A percentile compares a stretch with the other conserved stretches of the same genome.
These are phyloP conservation scores for Agonopterix alstromeriana DNA, from an alignment of 2,888 invertebrate species.

Conservation along the genomic window DNA sequence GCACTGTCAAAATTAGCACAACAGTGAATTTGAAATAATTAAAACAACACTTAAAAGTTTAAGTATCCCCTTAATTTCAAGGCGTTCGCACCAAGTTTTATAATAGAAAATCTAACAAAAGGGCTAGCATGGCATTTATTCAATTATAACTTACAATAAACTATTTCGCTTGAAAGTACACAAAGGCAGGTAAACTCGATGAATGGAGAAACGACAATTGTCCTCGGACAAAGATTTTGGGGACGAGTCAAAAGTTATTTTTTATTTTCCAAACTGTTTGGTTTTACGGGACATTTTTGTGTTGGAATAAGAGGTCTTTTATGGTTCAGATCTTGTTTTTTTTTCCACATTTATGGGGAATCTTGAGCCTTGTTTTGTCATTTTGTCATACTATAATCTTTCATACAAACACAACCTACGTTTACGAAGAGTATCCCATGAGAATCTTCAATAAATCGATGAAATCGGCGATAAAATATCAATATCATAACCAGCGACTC, in stretches of 20 bases:
- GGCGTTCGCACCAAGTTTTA: background rate
- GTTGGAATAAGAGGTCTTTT: slow-evolving; percentile 38
- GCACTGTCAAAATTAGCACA: too few relatives aligned
- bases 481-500: slow-evolving; percentile 26
- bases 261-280: too few relatives aligned
- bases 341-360: too few relatives aligned
- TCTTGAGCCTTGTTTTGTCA: too few relatives aligned
- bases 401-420: too few relatives aligned
- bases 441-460: slow-evolving; percentile 28
- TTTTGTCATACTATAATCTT: too few relatives aligned
- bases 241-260: slow-evolving; percentile 47
- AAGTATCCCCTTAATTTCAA: too few relatives aligned
- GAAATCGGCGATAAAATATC: slow-evolving; percentile 21
- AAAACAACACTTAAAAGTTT: too few relatives aligned
- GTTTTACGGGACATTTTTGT: background rate
- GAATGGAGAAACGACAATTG: slow-evolving; percentile 63
- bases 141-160: slow-evolving; percentile 68
- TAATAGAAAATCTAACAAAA: slow-evolving; percentile 28
- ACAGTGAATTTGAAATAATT: too few relatives aligned
- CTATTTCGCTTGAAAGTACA: slow-evolving; percentile 62
- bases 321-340: too few relatives aligned
- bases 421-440: slow-evolving; percentile 2
- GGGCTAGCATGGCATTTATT: slow-evolving; percentile 62
- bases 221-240: slow-evolving; percentile 52
- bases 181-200: slow-evolving; percentile 62